These are phyloP conservation scores for Phrixothrix hirtus DNA, from an alignment of 2,888 invertebrate species.

Conservation along the genomic window DNA sequence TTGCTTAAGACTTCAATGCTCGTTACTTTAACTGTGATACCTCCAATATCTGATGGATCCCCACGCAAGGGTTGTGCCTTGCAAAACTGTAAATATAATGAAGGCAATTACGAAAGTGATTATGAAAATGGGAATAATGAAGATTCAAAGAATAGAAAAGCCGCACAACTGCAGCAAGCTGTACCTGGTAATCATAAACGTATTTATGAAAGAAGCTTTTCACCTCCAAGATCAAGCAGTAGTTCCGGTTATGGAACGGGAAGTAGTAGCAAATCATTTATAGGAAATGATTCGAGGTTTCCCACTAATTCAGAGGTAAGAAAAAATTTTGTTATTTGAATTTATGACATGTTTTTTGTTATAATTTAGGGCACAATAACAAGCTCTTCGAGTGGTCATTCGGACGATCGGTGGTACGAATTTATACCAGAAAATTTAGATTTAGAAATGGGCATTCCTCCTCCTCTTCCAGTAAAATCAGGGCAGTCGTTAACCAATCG, in stretches of 20 bases:
- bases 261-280: constrained; percentile 59
- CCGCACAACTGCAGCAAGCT: constrained; percentile 58
- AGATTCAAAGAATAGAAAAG: constrained; percentile 55
- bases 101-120: constrained; percentile 65
- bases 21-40: constrained; percentile 82
- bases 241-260: constrained; percentile 86
- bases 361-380: constrained; percentile 61
- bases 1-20: constrained; percentile 85
- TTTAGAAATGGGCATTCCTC: constrained; percentile 58
- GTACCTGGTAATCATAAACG: constrained; percentile 66
- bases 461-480: constrained; percentile 54
- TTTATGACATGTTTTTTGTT: background rate
- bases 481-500: constrained; percentile 20
- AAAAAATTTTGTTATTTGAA: background rate
- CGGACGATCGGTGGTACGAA: constrained; percentile 69
- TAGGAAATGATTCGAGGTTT: constrained; percentile 35
- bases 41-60: constrained; percentile 70
- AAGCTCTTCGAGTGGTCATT: constrained; percentile 66
- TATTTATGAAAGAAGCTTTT: constrained; percentile 73
- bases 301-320: constrained; percentile 34
- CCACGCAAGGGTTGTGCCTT: constrained; percentile 70
- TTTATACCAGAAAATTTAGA: constrained; percentile 57
- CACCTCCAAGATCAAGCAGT: constrained; percentile 76
- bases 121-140: constrained; percentile 67
- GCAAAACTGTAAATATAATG: constrained; percentile 67